Conservation (phyloP, 37 sponge, comb jelly and placozoan species). For the Oopsacas minuta region DNA sequence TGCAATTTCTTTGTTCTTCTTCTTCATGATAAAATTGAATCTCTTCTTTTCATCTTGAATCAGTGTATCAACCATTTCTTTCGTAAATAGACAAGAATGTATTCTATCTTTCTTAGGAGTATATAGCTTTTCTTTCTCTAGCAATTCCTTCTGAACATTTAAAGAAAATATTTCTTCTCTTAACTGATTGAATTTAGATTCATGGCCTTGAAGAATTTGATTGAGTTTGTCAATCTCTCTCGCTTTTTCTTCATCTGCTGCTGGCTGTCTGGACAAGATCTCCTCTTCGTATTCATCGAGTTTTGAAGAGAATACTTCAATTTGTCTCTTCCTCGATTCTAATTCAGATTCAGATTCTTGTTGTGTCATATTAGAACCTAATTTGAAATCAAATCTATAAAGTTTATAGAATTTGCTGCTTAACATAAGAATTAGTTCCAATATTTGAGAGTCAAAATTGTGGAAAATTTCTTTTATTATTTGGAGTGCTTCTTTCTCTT, state of each 20-base stretch:
- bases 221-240: neutral
- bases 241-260: neutral
- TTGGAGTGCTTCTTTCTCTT: neutral
- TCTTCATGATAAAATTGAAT: neutral
- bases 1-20: neutral
- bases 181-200: neutral
- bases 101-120: neutral
- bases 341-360: neutral
- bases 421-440: neutral
- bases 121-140: neutral
- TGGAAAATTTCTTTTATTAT: neutral
- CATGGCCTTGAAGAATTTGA: neutral
- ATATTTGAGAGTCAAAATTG: neutral
- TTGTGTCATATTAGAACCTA: neutral
- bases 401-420: constrained; percentile 9
- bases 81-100: neutral
- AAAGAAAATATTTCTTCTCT: neutral
- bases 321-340: constrained; percentile 10
- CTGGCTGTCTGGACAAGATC: constrained; percentile 12
- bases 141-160: neutral
- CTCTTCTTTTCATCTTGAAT: neutral
- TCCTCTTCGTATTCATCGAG: neutral
- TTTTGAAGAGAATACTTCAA: neutral
- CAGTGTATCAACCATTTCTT: constrained; percentile 1
- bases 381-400: neutral